Percentiles rank a stretch among this genome's conserved stretches.
Evolutionary conservation across 2,113 vertebrate genomes (phyloP).

Genomic region (Pygoscelis antarcticus): DNA sequence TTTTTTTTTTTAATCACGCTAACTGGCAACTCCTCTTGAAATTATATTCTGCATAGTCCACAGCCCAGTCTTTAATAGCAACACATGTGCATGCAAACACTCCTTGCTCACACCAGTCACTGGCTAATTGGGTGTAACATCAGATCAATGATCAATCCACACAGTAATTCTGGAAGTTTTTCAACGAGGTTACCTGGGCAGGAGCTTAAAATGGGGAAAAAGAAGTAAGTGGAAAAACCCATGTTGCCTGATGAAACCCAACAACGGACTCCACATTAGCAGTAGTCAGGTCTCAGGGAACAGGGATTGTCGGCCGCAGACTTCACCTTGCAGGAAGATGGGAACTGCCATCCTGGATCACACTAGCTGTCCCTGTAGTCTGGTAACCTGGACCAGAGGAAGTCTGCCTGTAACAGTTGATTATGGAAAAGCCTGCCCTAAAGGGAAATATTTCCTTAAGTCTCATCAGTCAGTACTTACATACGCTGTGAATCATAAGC

Average conservation of each 20-base stretch:
- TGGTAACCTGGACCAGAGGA: background rate
- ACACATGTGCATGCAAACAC: background rate
- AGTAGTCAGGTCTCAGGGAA: background rate
- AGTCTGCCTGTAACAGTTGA: background rate
- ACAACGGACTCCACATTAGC: accelerated
- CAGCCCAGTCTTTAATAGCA: background rate
- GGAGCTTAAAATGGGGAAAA: background rate
- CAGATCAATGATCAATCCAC: background rate
- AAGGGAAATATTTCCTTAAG: conserved; percentile 35
- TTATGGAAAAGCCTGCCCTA: conserved; percentile 25
- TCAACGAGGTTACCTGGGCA: background rate
- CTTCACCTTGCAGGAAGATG: background rate
- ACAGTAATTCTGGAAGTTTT: background rate
- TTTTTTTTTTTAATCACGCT: background rate
- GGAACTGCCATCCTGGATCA: background rate
- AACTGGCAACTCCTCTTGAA: background rate
- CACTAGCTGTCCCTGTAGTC: background rate
- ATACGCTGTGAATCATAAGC: conserved; percentile 29
- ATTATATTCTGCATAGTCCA: background rate
- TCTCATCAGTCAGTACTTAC: conserved; percentile 36
- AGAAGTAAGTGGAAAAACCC: background rate
- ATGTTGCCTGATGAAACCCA: background rate
- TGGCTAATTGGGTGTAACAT: background rate
- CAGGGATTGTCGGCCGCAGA: background rate
- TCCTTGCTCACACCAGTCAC: background rate